Conservation (phyloP, 2,888 invertebrate species). For the Heteropelma amictum region DNA sequence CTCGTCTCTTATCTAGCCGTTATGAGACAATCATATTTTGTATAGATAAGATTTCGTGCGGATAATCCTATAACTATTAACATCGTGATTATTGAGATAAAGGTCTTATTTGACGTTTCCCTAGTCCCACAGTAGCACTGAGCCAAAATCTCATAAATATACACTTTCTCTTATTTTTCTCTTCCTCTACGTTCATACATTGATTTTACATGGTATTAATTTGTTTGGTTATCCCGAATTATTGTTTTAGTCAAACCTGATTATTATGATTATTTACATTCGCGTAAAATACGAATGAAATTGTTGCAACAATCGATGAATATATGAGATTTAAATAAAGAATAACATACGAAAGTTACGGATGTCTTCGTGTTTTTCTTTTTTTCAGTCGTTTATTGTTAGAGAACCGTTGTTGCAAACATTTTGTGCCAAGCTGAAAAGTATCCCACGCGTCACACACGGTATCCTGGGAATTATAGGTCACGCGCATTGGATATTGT, state of each 20-base stretch:
- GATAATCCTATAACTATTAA: constrained; percentile 12
- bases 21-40: constrained; percentile 22
- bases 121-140: constrained; percentile 41
- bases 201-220: constrained; percentile 39
- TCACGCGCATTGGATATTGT: no score
- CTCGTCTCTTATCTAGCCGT: constrained; percentile 30
- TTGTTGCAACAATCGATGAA: constrained; percentile 19
- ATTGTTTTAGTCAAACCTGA: constrained; percentile 36
- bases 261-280: constrained; percentile 31
- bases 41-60: constrained; percentile 42
- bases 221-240: background rate
- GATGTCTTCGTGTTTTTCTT: background rate
- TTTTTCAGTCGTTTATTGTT: background rate
- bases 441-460: no score
- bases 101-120: no score
- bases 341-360: background rate
- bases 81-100: constrained; percentile 2
- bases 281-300: constrained; percentile 2
- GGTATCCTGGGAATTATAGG: no score
- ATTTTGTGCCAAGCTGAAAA: no score
- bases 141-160: constrained; percentile 30
- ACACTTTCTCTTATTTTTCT: background rate
- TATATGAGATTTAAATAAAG: constrained; percentile 3
- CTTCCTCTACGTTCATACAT: background rate
- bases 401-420: background rate